phyloP scores from a whole-genome alignment of 2,113 vertebrate species.

The Clarias batrachus region DNA sequence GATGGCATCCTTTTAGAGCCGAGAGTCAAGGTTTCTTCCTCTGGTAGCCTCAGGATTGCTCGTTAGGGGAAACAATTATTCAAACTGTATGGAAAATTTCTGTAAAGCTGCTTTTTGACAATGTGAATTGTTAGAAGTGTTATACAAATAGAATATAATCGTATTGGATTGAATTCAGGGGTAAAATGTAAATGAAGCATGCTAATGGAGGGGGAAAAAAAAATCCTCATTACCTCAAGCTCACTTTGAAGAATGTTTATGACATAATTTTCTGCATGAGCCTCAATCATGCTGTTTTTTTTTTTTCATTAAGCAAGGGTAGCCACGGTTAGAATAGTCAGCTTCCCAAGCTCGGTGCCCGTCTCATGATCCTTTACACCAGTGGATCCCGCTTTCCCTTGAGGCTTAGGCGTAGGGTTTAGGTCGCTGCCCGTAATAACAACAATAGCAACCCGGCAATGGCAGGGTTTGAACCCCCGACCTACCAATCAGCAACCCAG shows the following conservation, averaged over 20 bases:
- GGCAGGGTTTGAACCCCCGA: too few relatives aligned
- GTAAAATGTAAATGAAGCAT: neutral
- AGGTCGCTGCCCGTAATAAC: too few relatives aligned
- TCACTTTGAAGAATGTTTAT: neutral
- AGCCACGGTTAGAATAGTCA: too few relatives aligned
- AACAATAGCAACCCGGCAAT: too few relatives aligned
- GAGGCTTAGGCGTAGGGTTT: too few relatives aligned
- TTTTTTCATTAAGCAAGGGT: too few relatives aligned
- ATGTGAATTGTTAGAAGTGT: neutral
- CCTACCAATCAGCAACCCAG: too few relatives aligned
- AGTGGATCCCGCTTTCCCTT: too few relatives aligned
- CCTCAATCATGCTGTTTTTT: neutral
- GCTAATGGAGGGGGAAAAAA: neutral
- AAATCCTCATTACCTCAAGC: neutral
- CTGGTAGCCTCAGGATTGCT: neutral
- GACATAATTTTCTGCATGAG: neutral
- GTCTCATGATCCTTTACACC: too few relatives aligned
- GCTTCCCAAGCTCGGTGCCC: too few relatives aligned
- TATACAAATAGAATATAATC: neutral
- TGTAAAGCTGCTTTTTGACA: neutral
- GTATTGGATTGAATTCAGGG: neutral
- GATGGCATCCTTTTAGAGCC: neutral
- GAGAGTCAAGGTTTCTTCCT: neutral
- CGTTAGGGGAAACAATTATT: neutral
- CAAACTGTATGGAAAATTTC: neutral